A percentile compares a stretch with the other conserved stretches of the same genome.
Evolutionary conservation across 2,888 invertebrate genomes (phyloP).

Genomic region (Pandemis cinnamomeana): DNA sequence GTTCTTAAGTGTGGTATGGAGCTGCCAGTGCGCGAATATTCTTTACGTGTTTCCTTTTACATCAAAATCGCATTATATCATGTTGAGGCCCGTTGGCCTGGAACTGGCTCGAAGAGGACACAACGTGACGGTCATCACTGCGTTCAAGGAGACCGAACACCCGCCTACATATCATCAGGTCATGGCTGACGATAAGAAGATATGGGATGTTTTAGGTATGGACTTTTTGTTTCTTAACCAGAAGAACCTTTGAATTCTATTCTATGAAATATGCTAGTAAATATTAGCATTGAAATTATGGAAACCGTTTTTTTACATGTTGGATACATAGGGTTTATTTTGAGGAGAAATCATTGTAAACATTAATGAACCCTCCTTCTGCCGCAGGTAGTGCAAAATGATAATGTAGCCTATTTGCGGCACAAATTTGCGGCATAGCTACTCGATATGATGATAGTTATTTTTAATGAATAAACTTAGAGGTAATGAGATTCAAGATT

Average conservation of each 20-base stretch:
- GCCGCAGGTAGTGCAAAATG: no score
- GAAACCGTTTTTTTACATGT: no score
- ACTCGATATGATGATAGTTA: no score
- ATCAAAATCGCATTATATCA: conserved; percentile 77
- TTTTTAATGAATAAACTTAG: no score
- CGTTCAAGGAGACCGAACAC: conserved; percentile 61
- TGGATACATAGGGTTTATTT: no score
- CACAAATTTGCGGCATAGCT: no score
- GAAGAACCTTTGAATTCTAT: neutral
- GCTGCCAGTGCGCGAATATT: conserved; percentile 66
- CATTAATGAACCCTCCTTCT: no score
- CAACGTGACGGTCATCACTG: conserved; percentile 79
- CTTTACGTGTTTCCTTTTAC: conserved; percentile 78
- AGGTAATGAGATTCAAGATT: no score
- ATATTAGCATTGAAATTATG: no score
- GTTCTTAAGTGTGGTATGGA: conserved; percentile 41
- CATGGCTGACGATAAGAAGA: conserved; percentile 64
- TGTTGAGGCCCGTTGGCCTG: conserved; percentile 74
- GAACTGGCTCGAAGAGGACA: conserved; percentile 81
- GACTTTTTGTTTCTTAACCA: neutral
- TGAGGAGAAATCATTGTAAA: no score
- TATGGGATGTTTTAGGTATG: conserved; percentile 75
- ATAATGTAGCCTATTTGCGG: no score
- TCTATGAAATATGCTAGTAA: neutral
- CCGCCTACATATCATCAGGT: conserved; percentile 72